Percentiles rank a stretch among this genome's conserved stretches.
Evolutionary conservation across 1,140 invertebrate genomes (phyloP).

Genomic region (Aphidius ervi): DNA sequence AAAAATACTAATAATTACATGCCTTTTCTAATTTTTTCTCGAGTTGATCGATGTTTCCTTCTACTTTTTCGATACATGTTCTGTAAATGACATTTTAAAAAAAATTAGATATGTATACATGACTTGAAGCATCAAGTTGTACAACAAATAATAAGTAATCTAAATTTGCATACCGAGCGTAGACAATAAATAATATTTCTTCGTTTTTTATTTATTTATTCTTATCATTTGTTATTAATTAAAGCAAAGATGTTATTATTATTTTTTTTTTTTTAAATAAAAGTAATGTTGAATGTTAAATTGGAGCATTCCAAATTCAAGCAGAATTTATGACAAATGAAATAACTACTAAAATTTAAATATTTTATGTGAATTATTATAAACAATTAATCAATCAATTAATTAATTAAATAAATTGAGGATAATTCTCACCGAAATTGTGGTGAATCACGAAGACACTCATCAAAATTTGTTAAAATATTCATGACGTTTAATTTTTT

Average conservation of each 20-base stretch:
- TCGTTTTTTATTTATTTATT: not conserved
- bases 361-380: not conserved
- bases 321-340: too few relatives aligned
- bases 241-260: not conserved
- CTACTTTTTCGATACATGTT: constrained; percentile 76
- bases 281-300: too few relatives aligned
- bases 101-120: too few relatives aligned
- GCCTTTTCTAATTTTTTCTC: constrained; percentile 86
- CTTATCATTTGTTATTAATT: not conserved
- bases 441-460: constrained; percentile 84
- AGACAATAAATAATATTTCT: not conserved
- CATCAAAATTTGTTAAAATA: constrained; percentile 72
- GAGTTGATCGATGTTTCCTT: constrained; percentile 77
- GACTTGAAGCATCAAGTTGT: too few relatives aligned
- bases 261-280: too few relatives aligned
- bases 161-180: not conserved
- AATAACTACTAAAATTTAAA: constrained; percentile 18
- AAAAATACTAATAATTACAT: constrained; percentile 33
- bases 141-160: not conserved
- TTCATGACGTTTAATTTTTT: constrained; percentile 63
- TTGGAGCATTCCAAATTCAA: not conserved
- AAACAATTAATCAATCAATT: constrained; percentile 7
- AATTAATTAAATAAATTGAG: constrained; percentile 8
- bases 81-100: constrained; percentile 54
- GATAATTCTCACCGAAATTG: constrained; percentile 72